Base-by-base conservation (phyloP, 2,797 vertebrate genomes). In the Neopelma chrysocephalum region DNA sequence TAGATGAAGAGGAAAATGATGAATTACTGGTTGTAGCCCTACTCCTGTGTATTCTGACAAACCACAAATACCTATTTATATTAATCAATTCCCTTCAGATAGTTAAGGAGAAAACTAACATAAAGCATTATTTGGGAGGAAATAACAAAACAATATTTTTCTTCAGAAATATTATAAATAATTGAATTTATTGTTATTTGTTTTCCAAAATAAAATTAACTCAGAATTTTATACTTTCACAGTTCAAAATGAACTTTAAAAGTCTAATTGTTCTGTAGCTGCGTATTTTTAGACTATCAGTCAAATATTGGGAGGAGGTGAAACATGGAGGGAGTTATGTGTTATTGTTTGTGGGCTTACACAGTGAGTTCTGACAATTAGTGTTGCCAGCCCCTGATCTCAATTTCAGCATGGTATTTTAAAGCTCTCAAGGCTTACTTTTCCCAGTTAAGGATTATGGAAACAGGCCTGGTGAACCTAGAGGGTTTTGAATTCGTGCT, bases 391-490 rank as follows among this genome's bases (percentile, higher is more conserved):
- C 65, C 93, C 61, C 84, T 48, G 32, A 96, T 80, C 68, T 96
- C 91, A 94, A 48, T 97, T 97, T 97, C 94, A 97, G 70, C 73
- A 70, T 83, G 71, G 54, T 94, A 97, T 96, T 98, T 98, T 87
- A 95, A 96, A 98, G 97, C 92, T 96, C 93, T 97, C 82, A 96
- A 96, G 95, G 93, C 94, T 98, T 97, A 95, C 82, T 97, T 96
- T 96, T 96, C 91, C 92, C 95, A 97, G 48, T 97, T 98, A 98
- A 97, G 90, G 95, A 97, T 97, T 97, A 96, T 93, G 53, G 93
- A 98, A 96, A 96, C 84, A 98, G 91, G 90, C 71, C 69, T 96
- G 81, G 88, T 93, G 95, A 97, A 94, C 96, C 96, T 97, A 81
- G 90, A 95, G 97, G 94, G 76, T 97, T 98, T 97, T 97, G 87